Evolutionary conservation across 2,113 vertebrate genomes (phyloP).

Genomic region (Coracopsis vasa): DNA sequence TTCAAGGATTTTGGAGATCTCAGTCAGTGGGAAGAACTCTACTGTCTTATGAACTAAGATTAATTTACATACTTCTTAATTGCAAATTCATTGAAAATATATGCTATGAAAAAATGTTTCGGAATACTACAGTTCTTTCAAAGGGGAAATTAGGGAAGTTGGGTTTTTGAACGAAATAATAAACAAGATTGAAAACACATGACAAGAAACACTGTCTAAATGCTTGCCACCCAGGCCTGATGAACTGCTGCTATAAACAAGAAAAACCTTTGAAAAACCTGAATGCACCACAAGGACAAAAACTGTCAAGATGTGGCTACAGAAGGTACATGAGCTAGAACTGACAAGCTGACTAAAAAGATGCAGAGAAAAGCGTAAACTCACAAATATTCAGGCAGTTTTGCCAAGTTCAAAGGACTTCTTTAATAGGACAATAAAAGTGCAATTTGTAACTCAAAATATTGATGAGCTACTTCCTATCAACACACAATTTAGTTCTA

Average conservation of each 20-base stretch:
- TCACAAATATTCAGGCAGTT: neutral
- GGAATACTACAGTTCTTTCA: neutral
- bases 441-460: neutral
- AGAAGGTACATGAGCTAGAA: neutral
- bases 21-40: neutral
- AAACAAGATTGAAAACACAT: neutral
- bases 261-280: neutral
- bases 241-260: neutral
- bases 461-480: neutral
- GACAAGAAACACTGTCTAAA: neutral
- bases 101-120: neutral
- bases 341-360: neutral
- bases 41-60: neutral
- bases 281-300: neutral
- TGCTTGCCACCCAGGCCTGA: neutral
- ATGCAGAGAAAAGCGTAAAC: neutral
- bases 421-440: neutral
- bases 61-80: neutral
- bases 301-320: neutral
- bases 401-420: neutral
- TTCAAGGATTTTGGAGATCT: neutral
- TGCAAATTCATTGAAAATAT: neutral
- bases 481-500: neutral
- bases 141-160: neutral
- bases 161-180: neutral